Evolutionary conservation across 1,140 invertebrate genomes (phyloP), one percentile per base, ranked within the genome.

Genomic region (Bombyx mandarina): DNA sequence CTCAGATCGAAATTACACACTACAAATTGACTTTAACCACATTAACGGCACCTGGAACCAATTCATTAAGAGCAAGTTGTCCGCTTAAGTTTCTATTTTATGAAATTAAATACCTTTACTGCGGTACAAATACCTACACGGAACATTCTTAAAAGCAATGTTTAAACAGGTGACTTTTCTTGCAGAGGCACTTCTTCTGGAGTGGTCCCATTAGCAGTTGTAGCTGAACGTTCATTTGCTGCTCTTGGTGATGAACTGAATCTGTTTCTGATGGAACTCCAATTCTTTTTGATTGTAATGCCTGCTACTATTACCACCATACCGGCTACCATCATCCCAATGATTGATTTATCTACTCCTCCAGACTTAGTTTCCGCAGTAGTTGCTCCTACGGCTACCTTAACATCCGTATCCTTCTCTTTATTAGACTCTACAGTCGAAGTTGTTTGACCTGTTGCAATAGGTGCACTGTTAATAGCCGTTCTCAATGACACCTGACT

Each of bases 271-370:
- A 89, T 88, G 47, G 81, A 86, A 76, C 73, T 80, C 88, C 88
- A 89, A 65, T 89, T 90, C 77, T 89, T 90, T 75, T 91, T 90
- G 57, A 90, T 88, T 47, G 75, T 77, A 49, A 89, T 84, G 12
- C 78, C 86, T 9, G 81, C 86, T 6, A 87, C 75, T 10, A 86
- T 81, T 22, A 88, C 67, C 18, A 89, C 70, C 67, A 90, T 79
- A 18, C 84, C 85, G 5, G 82, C 83, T 9, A 89, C 80, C 5
- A 90, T 78, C 5, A 90, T 75, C 10, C 82, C 84, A 61, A 87
- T 80, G 1, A 84, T 62, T 61, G 75, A 83, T 69, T 79, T 82
- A 52, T 82, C 78, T 8, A 86, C 78, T 9, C 80, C 84, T 45
- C 84, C 69, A 7, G 64, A 60, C 61, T 81, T 81, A 12, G 62